A percentile compares a stretch with the other conserved stretches of the same genome.
Conservation (phyloP, 2,797 vertebrate genomes). For the Geotrypetes seraphini region DNA sequence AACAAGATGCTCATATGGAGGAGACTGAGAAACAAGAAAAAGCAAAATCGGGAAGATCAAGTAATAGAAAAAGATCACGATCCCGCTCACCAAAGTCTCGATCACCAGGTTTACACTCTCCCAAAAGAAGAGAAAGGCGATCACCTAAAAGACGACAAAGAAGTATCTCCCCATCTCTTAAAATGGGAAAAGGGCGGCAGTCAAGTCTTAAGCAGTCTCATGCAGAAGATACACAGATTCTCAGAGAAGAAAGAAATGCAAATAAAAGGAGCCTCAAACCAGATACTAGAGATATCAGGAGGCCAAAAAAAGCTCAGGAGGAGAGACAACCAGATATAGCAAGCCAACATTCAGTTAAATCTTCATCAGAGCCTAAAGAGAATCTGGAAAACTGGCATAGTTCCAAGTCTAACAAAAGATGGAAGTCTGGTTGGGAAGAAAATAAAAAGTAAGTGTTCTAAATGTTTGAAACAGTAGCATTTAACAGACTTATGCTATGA, state of each 20-base stretch:
- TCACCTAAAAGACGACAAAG: conserved; percentile 78
- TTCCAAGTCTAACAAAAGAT: conserved; percentile 68
- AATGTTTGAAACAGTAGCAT: no score
- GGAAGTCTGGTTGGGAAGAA: conserved; percentile 94
- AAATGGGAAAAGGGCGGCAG: conserved; percentile 64
- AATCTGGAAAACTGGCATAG: conserved; percentile 61
- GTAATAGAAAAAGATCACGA: conserved; percentile 74
- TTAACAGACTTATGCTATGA: no score
- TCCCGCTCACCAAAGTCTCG: conserved; percentile 73
- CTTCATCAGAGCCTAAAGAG: conserved; percentile 69
- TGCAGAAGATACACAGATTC: conserved; percentile 49
- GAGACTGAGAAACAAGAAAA: conserved; percentile 60
- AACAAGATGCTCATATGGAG: conserved; percentile 59
- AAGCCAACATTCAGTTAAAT: conserved; percentile 60
- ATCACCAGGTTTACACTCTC: conserved; percentile 61
- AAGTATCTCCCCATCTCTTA: conserved; percentile 69
- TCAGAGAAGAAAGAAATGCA: conserved; percentile 68
- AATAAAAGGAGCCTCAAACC: conserved; percentile 68
- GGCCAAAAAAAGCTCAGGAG: conserved; percentile 72
- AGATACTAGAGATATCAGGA: conserved; percentile 64
- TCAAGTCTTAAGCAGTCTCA: conserved; percentile 60
- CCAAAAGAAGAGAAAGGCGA: conserved; percentile 81
- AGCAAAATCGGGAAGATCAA: conserved; percentile 68
- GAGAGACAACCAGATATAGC: conserved; percentile 67
- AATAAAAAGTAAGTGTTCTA: conserved; percentile 75